phyloP scores from a whole-genome alignment of 2,797 vertebrate genomes.

The Margarornis squamiger region DNA sequence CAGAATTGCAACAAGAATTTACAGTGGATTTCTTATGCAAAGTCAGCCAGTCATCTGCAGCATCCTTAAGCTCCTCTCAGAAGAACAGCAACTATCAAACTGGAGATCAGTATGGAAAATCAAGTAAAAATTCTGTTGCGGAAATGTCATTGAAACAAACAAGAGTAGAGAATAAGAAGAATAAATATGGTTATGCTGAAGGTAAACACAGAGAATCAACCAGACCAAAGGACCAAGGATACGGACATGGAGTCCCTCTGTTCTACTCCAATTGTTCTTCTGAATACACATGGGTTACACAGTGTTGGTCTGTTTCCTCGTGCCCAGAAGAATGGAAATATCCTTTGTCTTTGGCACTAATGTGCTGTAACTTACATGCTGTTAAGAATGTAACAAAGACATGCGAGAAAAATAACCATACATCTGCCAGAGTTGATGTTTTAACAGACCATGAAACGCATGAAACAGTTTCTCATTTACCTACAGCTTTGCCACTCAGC shows the following conservation, averaged over 20 bases:
- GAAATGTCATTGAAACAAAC: not conserved
- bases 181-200: not conserved
- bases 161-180: slow-evolving; percentile 1
- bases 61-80: not conserved
- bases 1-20: slow-evolving; percentile 83
- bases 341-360: slow-evolving; percentile 83
- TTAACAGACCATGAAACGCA: not conserved
- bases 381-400: not conserved
- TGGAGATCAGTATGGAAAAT: not conserved
- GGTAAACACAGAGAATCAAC: not conserved
- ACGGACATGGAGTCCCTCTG: not conserved
- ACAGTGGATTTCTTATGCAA: slow-evolving; percentile 83
- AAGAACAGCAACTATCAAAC: slow-evolving; percentile 16
- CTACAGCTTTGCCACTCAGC: slow-evolving; percentile 80
- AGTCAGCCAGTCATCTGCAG: slow-evolving; percentile 75
- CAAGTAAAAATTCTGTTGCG: not conserved
- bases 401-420: not conserved
- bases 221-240: not conserved
- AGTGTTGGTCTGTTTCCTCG: slow-evolving; percentile 79
- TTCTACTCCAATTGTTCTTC: slow-evolving; percentile 37
- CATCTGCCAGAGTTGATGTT: not conserved
- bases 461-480: slow-evolving; percentile 67
- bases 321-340: slow-evolving; percentile 81
- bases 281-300: slow-evolving; percentile 79
- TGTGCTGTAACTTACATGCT: slow-evolving; percentile 15